Evolutionary conservation across 2,113 vertebrate genomes (phyloP), one percentile per base, ranked within the genome.

Genomic region (Xiphophorus maculatus): DNA sequence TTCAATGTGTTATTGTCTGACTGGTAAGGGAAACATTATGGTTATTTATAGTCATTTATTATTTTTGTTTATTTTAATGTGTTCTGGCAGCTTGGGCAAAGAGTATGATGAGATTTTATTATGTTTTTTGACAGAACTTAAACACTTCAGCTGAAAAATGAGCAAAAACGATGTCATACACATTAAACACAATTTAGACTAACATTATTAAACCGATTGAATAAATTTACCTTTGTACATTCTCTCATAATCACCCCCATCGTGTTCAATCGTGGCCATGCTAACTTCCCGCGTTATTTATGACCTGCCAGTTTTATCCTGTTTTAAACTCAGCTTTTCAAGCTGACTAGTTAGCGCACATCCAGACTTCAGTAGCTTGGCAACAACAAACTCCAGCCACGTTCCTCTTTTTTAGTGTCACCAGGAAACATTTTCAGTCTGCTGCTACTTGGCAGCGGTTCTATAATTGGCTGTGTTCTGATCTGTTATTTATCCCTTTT

Each of bases 381-480:
- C 71, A 65, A 73, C 71, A 64, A 73, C 40, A 54, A 51, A 29
- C 40, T 63, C 60, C 60, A 44, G 60, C 37, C 19, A 22, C 33
- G 71, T 64, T 64, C 61, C 32, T 64, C 37, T 51, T 64, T 63
- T 72, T 72, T 30, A 5, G 60, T 63, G 60, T 71, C 69, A 71
- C n/a, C 8, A 29, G 33, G 33, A 71, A 62, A 42, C 69, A 28
- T 71, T 71, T 71, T 62, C 35, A 62, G 4, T 32, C 42, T 63
- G 10, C 19, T 33, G 48, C 40, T 66, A 37, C 63, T 63, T 58
- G 51, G 60, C 69, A 62, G 25, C 12, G 10, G 17, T 48, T 37
- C 37, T 13, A 33, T 63, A 29, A 42, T 63, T 44, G 60, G 11
- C 37, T 25, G 29, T 48, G 51, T 30, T 14, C 71, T 63, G 11